Conservation (phyloP, 2,888 invertebrate genomes). For the Patella pellucida region DNA sequence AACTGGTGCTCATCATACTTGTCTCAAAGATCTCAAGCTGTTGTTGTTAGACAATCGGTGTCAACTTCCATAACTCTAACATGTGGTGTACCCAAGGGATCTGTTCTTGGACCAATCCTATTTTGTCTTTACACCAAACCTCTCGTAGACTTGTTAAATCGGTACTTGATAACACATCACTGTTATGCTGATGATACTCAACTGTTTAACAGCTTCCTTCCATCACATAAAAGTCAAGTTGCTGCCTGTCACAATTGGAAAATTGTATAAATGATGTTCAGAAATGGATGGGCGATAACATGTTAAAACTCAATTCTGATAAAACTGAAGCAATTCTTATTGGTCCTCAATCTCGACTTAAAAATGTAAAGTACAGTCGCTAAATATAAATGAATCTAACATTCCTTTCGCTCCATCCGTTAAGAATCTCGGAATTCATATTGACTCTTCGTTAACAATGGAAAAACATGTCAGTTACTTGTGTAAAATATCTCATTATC, state of each 20-base stretch:
- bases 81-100: conserved; percentile 8
- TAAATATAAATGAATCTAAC: too few relatives aligned
- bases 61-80: conserved; percentile 12
- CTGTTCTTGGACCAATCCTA: conserved; percentile 26
- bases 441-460: too few relatives aligned
- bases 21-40: conserved; percentile 25
- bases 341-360: too few relatives aligned
- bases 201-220: conserved; percentile 28
- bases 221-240: not conserved
- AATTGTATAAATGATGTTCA: too few relatives aligned
- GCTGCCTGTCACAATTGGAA: not conserved
- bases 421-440: too few relatives aligned
- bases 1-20: conserved; percentile 32
- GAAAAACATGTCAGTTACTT: too few relatives aligned
- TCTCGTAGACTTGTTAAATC: conserved; percentile 31
- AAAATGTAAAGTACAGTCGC: too few relatives aligned
- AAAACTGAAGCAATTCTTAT: too few relatives aligned
- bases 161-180: conserved; percentile 32
- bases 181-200: conserved; percentile 36
- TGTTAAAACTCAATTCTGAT: too few relatives aligned
- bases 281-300: too few relatives aligned
- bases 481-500: too few relatives aligned
- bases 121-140: conserved; percentile 29
- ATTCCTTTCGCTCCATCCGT: too few relatives aligned
- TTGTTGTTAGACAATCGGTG: conserved; percentile 14